phyloP scores from a whole-genome alignment of 1,140 invertebrate species.

The Danaus plexippus region DNA sequence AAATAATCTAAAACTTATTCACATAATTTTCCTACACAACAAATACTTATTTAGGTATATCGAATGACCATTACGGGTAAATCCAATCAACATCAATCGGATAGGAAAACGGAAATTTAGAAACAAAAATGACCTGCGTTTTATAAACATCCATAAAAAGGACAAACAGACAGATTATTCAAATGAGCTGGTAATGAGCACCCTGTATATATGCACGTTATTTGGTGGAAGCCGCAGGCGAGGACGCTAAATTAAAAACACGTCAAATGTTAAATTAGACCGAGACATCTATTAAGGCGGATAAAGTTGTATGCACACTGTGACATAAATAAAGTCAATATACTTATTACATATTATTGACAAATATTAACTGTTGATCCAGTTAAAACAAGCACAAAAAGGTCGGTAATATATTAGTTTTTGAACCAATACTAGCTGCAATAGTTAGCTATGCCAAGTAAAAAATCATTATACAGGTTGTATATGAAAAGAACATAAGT shows the following conservation, averaged over 20 bases:
- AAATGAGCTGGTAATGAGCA: slow-evolving; percentile 64
- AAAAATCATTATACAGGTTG: too few species aligned
- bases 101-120: slow-evolving; percentile 15
- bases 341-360: too few species aligned
- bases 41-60: too few species aligned
- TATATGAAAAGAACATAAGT: too few species aligned
- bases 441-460: too few species aligned
- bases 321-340: too few species aligned
- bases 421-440: too few species aligned
- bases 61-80: background rate
- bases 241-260: slow-evolving; percentile 68
- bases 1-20: too few species aligned
- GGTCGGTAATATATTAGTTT: too few species aligned
- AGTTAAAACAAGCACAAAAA: too few species aligned
- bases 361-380: too few species aligned
- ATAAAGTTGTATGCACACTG: slow-evolving; percentile 33
- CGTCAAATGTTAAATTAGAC: slow-evolving; percentile 70
- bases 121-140: slow-evolving; percentile 10
- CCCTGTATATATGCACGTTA: slow-evolving; percentile 58
- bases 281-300: slow-evolving; percentile 69
- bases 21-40: too few species aligned
- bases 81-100: slow-evolving; percentile 12
- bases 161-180: slow-evolving; percentile 38
- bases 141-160: slow-evolving; percentile 17
- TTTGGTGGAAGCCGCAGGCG: slow-evolving; percentile 67